These are phyloP conservation scores for Cosmorhoe ocellata DNA, from an alignment of 2,888 invertebrate genomes.

Conservation along the genomic window DNA sequence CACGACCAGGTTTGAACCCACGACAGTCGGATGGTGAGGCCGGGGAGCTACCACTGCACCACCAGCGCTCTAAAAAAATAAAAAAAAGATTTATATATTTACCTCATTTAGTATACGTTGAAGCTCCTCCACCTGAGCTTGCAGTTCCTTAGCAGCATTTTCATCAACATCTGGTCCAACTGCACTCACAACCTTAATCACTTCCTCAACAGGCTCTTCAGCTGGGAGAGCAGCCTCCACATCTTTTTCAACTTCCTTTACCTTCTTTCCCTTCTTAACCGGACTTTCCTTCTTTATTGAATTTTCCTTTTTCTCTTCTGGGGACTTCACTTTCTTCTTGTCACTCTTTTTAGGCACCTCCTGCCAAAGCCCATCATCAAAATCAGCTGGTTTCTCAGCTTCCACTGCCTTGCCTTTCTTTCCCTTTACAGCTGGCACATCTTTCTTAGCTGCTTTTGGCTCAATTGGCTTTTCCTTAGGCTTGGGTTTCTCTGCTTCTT, in stretches of 20 bases:
- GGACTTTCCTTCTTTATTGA: slow-evolving; percentile 71
- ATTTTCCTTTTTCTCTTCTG: slow-evolving; percentile 74
- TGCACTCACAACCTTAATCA: slow-evolving; percentile 71
- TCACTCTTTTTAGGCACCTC: slow-evolving; percentile 86
- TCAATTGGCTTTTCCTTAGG: slow-evolving; percentile 67
- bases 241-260: slow-evolving; percentile 66
- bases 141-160: slow-evolving; percentile 67
- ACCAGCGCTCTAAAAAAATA: too few species aligned
- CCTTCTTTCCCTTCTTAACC: slow-evolving; percentile 71
- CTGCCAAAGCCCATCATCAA: slow-evolving; percentile 90
- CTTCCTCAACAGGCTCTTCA: slow-evolving; percentile 61
- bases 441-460: slow-evolving; percentile 65
- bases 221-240: slow-evolving; percentile 54
- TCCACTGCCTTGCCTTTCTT: slow-evolving; percentile 82
- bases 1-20: too few species aligned
- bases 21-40: too few species aligned
- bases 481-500: slow-evolving; percentile 77
- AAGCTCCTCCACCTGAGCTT: slow-evolving; percentile 75
- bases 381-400: slow-evolving; percentile 86
- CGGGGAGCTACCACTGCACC: too few species aligned
- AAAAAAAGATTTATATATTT: not conserved
- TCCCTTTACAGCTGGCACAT: slow-evolving; percentile 74
- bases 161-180: slow-evolving; percentile 69
- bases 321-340: slow-evolving; percentile 86
- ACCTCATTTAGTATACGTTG: slow-evolving; percentile 77